A percentile compares a stretch with the other conserved stretches of the same genome.
Conservation (phyloP, 2,113 vertebrate species). For the Channa maculata region DNA sequence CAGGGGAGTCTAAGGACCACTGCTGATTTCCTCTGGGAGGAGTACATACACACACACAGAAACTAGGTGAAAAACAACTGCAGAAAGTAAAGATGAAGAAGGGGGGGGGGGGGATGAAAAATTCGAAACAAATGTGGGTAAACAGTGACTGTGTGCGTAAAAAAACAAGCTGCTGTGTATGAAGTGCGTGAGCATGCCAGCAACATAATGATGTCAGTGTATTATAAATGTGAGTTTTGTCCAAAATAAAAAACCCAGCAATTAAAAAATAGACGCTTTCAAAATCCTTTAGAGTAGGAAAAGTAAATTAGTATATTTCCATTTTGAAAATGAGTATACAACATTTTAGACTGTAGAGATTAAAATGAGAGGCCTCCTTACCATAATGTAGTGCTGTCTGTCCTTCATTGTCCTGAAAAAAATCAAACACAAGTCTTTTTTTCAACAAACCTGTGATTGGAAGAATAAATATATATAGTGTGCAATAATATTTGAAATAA, state of each 20-base stretch:
- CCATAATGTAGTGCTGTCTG: conserved; percentile 98
- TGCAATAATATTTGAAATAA: conserved; percentile 4
- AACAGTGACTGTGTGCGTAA: conserved; percentile 11
- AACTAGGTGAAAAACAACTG: conserved; percentile 56
- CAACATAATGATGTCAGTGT: conserved; percentile 32
- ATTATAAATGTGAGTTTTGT: conserved; percentile 22
- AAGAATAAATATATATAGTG: conserved; percentile 30
- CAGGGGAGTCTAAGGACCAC: conserved; percentile 84
- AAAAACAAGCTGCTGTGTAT: conserved; percentile 34
- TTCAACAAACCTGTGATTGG: conserved; percentile 30
- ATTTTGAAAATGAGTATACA: neutral
- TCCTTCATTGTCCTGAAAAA: conserved; percentile 93
- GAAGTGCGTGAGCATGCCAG: conserved; percentile 8
- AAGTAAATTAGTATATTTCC: conserved; percentile 4
- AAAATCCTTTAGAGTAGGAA: conserved; percentile 16
- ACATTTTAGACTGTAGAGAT: conserved; percentile 4
- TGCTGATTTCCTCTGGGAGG: conserved; percentile 98
- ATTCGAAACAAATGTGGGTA: conserved; percentile 31
- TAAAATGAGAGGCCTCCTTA: conserved; percentile 80
- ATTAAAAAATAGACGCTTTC: neutral
- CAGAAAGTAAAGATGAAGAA: conserved; percentile 38
- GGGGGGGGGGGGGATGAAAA: conserved; percentile 21
- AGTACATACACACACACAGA: conserved; percentile 22
- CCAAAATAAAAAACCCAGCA: conserved; percentile 7
- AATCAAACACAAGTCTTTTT: conserved; percentile 65